phyloP scores from a whole-genome alignment of 2,113 vertebrate genomes.

The Tetrax tetrax region DNA sequence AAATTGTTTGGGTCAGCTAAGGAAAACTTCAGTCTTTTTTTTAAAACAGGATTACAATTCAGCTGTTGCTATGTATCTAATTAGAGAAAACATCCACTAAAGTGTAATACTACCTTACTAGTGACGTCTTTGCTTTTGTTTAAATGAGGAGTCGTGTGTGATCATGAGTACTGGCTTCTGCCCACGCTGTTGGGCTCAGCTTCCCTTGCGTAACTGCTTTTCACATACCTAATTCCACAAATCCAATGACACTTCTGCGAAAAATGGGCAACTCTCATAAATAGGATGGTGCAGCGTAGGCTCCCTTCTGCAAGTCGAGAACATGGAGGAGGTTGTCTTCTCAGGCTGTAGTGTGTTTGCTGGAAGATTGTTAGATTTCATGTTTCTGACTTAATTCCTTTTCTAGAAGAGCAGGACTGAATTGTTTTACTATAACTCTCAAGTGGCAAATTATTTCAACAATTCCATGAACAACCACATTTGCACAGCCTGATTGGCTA shows the following conservation, averaged over 20 bases:
- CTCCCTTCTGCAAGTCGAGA: not conserved
- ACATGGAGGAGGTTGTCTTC: not conserved
- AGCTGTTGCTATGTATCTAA: not conserved
- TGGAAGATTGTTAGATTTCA: not conserved
- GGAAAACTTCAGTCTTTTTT: not conserved
- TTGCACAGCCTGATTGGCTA: slow-evolving; percentile 46
- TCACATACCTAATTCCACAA: not conserved
- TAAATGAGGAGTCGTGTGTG: not conserved
- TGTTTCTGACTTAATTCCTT: not conserved
- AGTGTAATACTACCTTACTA: not conserved
- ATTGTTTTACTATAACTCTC: slow-evolving; percentile 19
- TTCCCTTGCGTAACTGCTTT: not conserved
- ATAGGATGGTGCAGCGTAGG: accelerated
- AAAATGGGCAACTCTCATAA: not conserved
- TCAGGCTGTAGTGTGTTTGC: not conserved
- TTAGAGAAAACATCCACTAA: not conserved
- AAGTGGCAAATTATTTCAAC: slow-evolving; percentile 42
- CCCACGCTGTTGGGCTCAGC: not conserved
- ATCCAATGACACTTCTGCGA: accelerated
- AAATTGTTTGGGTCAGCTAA: not conserved
- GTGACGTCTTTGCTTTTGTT: not conserved
- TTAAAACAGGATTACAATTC: not conserved
- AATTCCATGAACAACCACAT: not conserved
- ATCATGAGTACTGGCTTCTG: no score
- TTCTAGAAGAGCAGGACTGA: not conserved